Base-by-base conservation (phyloP, 2,888 invertebrate genomes). In the Drosophila paramelanica region DNA sequence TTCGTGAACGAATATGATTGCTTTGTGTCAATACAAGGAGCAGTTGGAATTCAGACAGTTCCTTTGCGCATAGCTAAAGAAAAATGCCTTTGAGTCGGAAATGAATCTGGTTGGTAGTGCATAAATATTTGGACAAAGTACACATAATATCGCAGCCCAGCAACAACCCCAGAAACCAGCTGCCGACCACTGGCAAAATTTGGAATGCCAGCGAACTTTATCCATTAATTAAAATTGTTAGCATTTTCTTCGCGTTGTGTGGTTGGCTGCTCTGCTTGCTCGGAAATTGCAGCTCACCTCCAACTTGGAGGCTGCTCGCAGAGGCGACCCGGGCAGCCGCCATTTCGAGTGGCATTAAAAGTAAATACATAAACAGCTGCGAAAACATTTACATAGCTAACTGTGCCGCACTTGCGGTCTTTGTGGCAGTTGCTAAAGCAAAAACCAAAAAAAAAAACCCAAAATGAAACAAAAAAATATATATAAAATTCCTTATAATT, bases 161-260 rank as follows among this genome's bases (percentile, higher is more conserved):
- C n/a, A 45, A 11, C 31, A 56, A 46, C 25, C 64, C 60, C 43
- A 51, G 25, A 20, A 50, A 17, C 17, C 8, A 31, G 4, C 33
- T 56, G 39, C 39, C 25, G 56, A 39, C 69, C 72, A 72, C 25
- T 47, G 38, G 33, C 17, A 27, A 27, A 46, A 41, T 39, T 45
- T 38, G 75, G 76, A 88, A 86, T 87, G 83, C 73, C 77, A 71
- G 78, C 77, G 74, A 88, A 92, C 92, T 91, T 91, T 91, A 88
- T 88, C 90, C 90, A 91, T 92, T 91, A 91, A 91, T 92, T 91
- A 91, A 91, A 90, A 91, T 87, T 89, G 77, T 79, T 77, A 78
- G 81, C 85, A 88, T 81, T 90, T 73, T 77, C 62, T 50, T 45
- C 47, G 79, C 77, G 53, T 64, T 66, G 68, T 62, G 79, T 58